Conservation (phyloP, 2,113 vertebrate genomes). For the Bufo bufo region DNA sequence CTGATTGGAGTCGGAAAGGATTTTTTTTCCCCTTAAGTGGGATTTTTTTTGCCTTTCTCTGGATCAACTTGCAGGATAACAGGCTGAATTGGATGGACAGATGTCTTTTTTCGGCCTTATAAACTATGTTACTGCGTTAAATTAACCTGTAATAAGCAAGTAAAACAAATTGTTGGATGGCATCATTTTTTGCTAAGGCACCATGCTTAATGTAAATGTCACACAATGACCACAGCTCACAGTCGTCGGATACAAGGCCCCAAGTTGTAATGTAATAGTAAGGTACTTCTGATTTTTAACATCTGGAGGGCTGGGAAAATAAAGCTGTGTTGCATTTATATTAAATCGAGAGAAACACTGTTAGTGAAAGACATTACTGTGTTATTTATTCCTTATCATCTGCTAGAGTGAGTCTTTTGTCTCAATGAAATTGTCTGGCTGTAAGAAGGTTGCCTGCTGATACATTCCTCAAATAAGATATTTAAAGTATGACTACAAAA, state of each 20-base stretch:
- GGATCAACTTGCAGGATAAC: too few relatives aligned
- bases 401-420: conserved; percentile 19
- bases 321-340: conserved; percentile 11
- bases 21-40: too few relatives aligned
- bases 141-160: too few relatives aligned
- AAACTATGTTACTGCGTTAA: too few relatives aligned
- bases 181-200: not conserved
- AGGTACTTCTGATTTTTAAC: not conserved
- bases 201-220: not conserved
- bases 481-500: conserved; percentile 36
- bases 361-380: not conserved
- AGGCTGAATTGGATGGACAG: too few relatives aligned
- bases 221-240: not conserved
- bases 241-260: not conserved
- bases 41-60: too few relatives aligned
- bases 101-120: too few relatives aligned
- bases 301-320: not conserved
- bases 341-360: not conserved
- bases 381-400: conserved; percentile 24
- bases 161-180: not conserved
- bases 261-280: not conserved
- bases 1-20: too few relatives aligned
- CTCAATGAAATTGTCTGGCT: conserved; percentile 24
- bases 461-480: conserved; percentile 39
- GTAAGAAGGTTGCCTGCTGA: not conserved